Conservation (phyloP, 2,888 invertebrate species). For the Dermolepida albohirtum region DNA sequence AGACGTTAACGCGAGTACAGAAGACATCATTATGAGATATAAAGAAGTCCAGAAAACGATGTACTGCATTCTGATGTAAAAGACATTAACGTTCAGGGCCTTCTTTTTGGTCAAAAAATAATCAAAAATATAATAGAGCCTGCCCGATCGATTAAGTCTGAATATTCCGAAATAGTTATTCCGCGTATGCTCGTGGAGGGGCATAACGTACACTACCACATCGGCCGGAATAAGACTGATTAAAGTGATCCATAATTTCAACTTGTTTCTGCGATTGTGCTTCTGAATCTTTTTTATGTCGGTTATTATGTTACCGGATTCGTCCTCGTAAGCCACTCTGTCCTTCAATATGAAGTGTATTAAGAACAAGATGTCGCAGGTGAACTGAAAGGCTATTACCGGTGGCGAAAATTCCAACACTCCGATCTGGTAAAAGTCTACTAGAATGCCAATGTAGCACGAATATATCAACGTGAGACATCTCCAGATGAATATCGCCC, state of each 20-base stretch:
- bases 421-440: conserved; percentile 39
- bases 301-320: conserved; percentile 36
- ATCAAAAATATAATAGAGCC: conserved; percentile 30
- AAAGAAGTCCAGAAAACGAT: conserved; percentile 35
- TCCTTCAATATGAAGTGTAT: conserved; percentile 27
- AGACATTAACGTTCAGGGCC: conserved; percentile 38
- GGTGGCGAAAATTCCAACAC: conserved; percentile 15
- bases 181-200: not conserved
- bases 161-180: conserved; percentile 11
- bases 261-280: conserved; percentile 25
- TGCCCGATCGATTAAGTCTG: conserved; percentile 38
- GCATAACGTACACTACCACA: conserved; percentile 23
- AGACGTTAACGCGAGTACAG: conserved; percentile 5
- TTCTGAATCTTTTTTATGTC: conserved; percentile 28
- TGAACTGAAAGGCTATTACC: conserved; percentile 23
- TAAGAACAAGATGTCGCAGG: conserved; percentile 33
- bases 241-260: conserved; percentile 23
- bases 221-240: conserved; percentile 39
- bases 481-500: conserved; percentile 23
- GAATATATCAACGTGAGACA: conserved; percentile 22
- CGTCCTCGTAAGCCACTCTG: conserved; percentile 39
- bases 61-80: conserved; percentile 12
- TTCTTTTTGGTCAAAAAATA: conserved; percentile 34
- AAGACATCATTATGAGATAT: conserved; percentile 2
- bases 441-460: conserved; percentile 26